phyloP scores from a whole-genome alignment of 2,797 vertebrate genomes.

The Helarctos malayanus region DNA sequence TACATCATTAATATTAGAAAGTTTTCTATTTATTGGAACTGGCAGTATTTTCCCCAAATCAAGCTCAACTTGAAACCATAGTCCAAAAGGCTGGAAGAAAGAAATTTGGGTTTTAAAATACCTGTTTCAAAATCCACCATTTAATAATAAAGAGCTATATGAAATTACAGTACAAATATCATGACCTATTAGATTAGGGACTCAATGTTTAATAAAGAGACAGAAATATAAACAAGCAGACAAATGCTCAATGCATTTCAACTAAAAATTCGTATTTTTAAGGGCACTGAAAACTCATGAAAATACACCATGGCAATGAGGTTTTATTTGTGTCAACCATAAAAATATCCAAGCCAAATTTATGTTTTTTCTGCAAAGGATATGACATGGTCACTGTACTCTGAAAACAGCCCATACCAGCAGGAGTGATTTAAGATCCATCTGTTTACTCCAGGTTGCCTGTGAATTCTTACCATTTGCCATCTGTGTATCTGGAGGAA shows the following conservation, averaged over 20 bases:
- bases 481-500: constrained; percentile 79
- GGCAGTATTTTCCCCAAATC: constrained; percentile 52
- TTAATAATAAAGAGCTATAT: constrained; percentile 34
- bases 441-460: constrained; percentile 76
- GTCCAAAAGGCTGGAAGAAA: neutral
- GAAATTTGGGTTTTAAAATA: constrained; percentile 46
- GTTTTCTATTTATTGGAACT: constrained; percentile 41
- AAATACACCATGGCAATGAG: constrained; percentile 56
- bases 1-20: constrained; percentile 55
- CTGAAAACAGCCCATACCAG: constrained; percentile 30
- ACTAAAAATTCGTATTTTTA: constrained; percentile 55
- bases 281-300: constrained; percentile 49
- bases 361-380: constrained; percentile 54
- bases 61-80: constrained; percentile 61
- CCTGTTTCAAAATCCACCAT: neutral
- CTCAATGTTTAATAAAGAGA: constrained; percentile 48
- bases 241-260: constrained; percentile 49
- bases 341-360: constrained; percentile 51
- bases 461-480: constrained; percentile 71
- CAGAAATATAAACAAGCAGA: constrained; percentile 46
- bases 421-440: constrained; percentile 69
- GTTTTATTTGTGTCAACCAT: constrained; percentile 16
- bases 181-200: constrained; percentile 57
- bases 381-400: neutral
- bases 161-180: constrained; percentile 30